Evolutionary conservation across 2,113 vertebrate species (phyloP), one percentile per base, ranked within the genome.

Genomic region (Todiramphus saurophagus): DNA sequence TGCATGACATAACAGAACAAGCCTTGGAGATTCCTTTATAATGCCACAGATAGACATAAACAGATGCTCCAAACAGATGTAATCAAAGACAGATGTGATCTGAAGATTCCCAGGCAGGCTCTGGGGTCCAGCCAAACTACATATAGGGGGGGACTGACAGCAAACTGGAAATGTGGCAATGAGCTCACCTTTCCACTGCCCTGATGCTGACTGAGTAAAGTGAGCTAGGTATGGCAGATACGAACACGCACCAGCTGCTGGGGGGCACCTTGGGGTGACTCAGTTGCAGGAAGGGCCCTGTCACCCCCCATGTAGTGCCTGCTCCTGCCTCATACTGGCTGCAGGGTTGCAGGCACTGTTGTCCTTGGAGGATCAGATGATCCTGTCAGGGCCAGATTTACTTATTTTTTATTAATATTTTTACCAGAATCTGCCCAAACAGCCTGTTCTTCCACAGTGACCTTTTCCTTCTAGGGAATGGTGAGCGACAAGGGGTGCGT

Each of bases 31-130:
- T 86, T 84, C 51, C 92, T 93, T 78, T 41, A 23, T 83, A 81
- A 81, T 84, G 77, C 70, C 89, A 93, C 91, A 80, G 94, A 91
- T 87, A 94, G 94, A 91, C 70, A 66, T 75, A 96, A 93, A 83
- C 92, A 84, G 88, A 93, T 92, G 90, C 83, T 93, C 69, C 81
- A 82, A 94, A 75, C 58, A 89, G 74, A 92, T 76, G 44, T 91
- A 91, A 93, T 89, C 86, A 92, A 94, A 92, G 60, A 44, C 92
- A 95, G 91, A 91, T 94, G 86, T 92, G 96, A 94, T 92, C 58
- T 66, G 83, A 87, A 84, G 74, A 89, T 90, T 96, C 77, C 83
- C 89, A 81, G 90, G 76, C 11, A 1, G 62, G 63, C 20, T 85
- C 73, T 72, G 73, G 60, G 85, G 53, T 95, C 76, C 73, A 60